phyloP scores from a whole-genome alignment of 37 sponge, comb jelly and placozoan genomes.

The Beroe forskalii region DNA sequence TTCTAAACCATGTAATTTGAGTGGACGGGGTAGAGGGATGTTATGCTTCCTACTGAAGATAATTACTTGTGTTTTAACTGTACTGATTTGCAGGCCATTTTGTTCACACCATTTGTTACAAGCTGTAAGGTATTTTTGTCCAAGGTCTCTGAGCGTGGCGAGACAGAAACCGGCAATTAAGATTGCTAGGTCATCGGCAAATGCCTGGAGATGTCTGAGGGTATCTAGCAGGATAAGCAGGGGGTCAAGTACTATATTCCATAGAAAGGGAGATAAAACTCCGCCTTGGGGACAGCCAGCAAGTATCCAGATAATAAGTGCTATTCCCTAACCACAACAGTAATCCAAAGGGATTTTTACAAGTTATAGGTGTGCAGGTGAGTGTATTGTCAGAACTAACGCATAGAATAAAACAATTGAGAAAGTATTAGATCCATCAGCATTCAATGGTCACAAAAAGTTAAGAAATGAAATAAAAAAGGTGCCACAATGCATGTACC shows the following conservation, averaged over 20 bases:
- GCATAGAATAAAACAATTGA: too few relatives aligned
- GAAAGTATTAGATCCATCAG: too few relatives aligned
- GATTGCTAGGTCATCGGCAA: constrained; percentile 46
- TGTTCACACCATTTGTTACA: constrained; percentile 31
- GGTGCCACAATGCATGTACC: too few relatives aligned
- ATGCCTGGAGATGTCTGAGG: neutral
- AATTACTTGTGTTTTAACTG: constrained; percentile 34
- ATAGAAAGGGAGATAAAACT: constrained; percentile 40
- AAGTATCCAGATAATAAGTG: neutral
- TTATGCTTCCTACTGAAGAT: constrained; percentile 22
- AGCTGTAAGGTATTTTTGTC: neutral
- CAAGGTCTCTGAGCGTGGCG: neutral
- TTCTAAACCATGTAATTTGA: constrained; percentile 17
- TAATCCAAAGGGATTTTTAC: too few relatives aligned
- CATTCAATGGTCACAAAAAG: too few relatives aligned
- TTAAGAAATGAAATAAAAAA: too few relatives aligned
- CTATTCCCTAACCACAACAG: too few relatives aligned
- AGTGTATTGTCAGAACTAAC: too few relatives aligned
- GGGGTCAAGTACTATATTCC: constrained; percentile 26
- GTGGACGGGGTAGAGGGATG: neutral
- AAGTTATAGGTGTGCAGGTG: too few relatives aligned
- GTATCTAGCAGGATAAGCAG: constrained; percentile 4
- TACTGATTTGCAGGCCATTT: constrained; percentile 23
- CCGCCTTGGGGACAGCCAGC: constrained; percentile 58
- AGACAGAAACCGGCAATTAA: neutral